These are phyloP conservation scores for Hanleya hanleyi DNA, from an alignment of 2,888 invertebrate species.

Conservation along the genomic window DNA sequence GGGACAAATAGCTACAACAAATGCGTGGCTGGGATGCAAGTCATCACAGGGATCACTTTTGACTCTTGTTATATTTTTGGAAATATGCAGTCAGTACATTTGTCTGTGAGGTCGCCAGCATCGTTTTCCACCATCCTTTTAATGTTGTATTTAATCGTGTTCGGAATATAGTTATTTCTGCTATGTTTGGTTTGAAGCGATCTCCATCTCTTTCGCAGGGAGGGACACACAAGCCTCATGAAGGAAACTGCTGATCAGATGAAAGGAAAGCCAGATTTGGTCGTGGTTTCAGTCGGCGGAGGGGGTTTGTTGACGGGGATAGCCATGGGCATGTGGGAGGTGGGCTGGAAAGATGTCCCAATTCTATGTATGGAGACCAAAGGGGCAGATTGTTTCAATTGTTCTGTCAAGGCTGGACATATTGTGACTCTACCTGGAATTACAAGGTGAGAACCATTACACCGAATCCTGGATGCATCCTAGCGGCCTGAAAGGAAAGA, in stretches of 20 bases:
- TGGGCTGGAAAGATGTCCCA: conserved; percentile 73
- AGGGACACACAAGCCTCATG: conserved; percentile 74
- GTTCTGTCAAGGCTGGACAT: conserved; percentile 71
- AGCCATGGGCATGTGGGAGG: conserved; percentile 57
- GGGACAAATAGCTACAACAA: too few relatives aligned
- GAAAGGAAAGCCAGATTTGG: conserved; percentile 69
- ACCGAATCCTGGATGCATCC: too few relatives aligned
- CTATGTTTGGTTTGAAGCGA: too few relatives aligned
- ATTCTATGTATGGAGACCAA: conserved; percentile 75
- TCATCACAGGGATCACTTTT: too few relatives aligned
- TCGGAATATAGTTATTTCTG: too few relatives aligned
- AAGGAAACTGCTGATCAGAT: conserved; percentile 73
- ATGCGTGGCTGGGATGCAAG: too few relatives aligned
- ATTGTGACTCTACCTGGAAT: conserved; percentile 72
- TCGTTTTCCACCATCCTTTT: too few relatives aligned
- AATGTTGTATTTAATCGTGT: too few relatives aligned
- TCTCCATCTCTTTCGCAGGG: conserved; percentile 72
- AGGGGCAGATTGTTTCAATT: conserved; percentile 74
- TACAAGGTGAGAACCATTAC: conserved; percentile 69
- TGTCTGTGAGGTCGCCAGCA: too few relatives aligned
- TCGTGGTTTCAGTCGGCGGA: conserved; percentile 75
- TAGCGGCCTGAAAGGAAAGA: too few relatives aligned
- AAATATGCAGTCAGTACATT: too few relatives aligned
- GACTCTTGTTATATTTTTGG: too few relatives aligned
- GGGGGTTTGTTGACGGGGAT: conserved; percentile 75